phyloP scores from a whole-genome alignment of 2,888 invertebrate genomes.

The Melanostoma scalare region DNA sequence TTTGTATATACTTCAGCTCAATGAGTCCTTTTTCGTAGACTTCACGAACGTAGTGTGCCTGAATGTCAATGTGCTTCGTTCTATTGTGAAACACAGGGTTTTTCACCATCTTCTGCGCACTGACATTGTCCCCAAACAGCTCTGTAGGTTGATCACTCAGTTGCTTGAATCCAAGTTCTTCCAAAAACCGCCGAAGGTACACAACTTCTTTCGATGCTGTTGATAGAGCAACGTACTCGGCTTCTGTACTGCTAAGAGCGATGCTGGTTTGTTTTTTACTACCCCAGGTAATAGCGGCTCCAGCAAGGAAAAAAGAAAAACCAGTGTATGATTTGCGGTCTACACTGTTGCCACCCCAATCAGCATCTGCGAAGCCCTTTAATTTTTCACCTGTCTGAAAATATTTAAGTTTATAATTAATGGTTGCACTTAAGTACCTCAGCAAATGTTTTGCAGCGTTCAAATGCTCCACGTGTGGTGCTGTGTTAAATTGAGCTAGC shows the following conservation, averaged over 20 bases:
- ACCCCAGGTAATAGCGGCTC: conserved; percentile 31
- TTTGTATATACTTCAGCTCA: conserved; percentile 23
- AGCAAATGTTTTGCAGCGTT: conserved; percentile 40
- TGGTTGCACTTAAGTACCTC: conserved; percentile 21
- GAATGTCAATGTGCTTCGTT: conserved; percentile 7
- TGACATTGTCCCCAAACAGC: too few species aligned
- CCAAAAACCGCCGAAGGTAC: conserved; percentile 29
- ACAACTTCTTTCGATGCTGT: conserved; percentile 44
- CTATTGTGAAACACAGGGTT: conserved; percentile 27
- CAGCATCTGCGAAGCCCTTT: conserved; percentile 27
- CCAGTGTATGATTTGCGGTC: conserved; percentile 42
- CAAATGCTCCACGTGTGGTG: conserved; percentile 2
- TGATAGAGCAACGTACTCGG: conserved; percentile 49
- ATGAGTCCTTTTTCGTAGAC: conserved; percentile 23
- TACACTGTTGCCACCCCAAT: conserved; percentile 22
- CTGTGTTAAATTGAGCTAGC: conserved; percentile 4
- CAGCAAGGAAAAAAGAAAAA: conserved; percentile 26
- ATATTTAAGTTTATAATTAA: conserved; percentile 28
- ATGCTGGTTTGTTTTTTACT: conserved; percentile 21
- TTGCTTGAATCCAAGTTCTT: too few species aligned
- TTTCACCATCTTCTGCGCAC: conserved; percentile 18
- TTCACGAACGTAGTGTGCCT: too few species aligned
- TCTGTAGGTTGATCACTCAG: too few species aligned
- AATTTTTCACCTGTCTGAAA: conserved; percentile 15
- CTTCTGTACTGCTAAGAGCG: background rate